phyloP scores from a whole-genome alignment of 2,888 invertebrate species.

The Trypoxylon attenuatum region DNA sequence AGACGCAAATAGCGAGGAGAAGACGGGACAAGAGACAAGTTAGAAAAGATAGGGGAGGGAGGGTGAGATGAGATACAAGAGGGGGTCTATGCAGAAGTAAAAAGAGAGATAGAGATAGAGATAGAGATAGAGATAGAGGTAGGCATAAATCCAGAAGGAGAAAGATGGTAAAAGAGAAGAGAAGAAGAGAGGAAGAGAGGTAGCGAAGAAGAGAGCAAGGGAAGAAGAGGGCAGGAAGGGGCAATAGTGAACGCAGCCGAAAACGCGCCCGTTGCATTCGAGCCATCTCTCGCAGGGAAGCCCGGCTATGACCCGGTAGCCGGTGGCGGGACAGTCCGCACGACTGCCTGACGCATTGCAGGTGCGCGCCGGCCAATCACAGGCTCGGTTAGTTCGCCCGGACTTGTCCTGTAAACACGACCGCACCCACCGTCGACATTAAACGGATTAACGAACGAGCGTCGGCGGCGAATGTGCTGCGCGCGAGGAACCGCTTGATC shows the following conservation, averaged over 20 bases:
- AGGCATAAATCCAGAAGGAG: too few species aligned
- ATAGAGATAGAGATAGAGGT: conserved; percentile 19
- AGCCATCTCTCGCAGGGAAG: conserved; percentile 59
- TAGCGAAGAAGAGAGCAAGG: conserved; percentile 10
- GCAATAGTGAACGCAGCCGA: conserved; percentile 39
- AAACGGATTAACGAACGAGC: conserved; percentile 51
- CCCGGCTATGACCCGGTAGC: conserved; percentile 71
- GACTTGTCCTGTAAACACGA: conserved; percentile 83
- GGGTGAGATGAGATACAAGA: too few species aligned
- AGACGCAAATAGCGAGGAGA: too few species aligned
- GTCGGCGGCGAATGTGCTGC: conserved; percentile 23
- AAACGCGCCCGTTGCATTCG: conserved; percentile 50
- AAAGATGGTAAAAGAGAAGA: conserved; percentile 15
- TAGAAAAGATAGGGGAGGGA: background rate
- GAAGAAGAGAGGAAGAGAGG: background rate
- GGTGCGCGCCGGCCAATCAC: conserved; percentile 88
- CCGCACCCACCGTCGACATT: conserved; percentile 75
- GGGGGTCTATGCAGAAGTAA: too few species aligned
- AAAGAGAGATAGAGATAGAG: conserved; percentile 9
- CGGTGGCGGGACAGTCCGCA: conserved; percentile 76
- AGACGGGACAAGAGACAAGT: background rate
- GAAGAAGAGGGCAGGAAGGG: conserved; percentile 16
- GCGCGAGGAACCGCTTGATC: conserved; percentile 17
- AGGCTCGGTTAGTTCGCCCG: conserved; percentile 77
- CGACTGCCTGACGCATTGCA: conserved; percentile 87